These are phyloP conservation scores for Rostratula benghalensis DNA, from an alignment of 2,113 vertebrate genomes.

Conservation along the genomic window DNA sequence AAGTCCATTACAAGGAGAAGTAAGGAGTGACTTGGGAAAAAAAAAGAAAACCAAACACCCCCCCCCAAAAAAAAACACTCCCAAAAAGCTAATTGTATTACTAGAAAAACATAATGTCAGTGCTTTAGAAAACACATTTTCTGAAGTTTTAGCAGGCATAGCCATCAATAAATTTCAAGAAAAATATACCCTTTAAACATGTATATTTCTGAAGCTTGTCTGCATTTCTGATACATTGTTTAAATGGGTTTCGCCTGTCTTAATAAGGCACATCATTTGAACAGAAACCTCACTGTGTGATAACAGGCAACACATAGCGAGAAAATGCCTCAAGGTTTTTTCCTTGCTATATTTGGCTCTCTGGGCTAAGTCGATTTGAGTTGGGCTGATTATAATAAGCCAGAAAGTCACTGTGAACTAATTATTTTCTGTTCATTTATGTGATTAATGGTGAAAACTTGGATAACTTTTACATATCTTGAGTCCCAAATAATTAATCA, in stretches of 20 bases:
- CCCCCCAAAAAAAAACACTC: too few species aligned
- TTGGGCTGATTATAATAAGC: conserved; percentile 70
- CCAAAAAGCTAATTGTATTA: not conserved
- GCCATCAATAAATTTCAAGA: conserved; percentile 40
- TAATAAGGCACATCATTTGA: conserved; percentile 69
- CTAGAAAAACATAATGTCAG: conserved; percentile 1
- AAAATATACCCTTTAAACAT: conserved; percentile 29
- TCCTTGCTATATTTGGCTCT: conserved; percentile 66
- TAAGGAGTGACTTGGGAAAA: not conserved
- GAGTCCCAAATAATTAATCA: conserved; percentile 72
- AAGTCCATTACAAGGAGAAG: not conserved
- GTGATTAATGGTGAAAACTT: conserved; percentile 76
- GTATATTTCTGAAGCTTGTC: conserved; percentile 39
- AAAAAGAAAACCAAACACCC: not conserved
- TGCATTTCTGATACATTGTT: conserved; percentile 56
- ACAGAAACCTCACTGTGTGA: conserved; percentile 58
- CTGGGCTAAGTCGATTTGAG: conserved; percentile 69
- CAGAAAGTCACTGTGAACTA: conserved; percentile 69
- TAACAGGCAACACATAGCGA: conserved; percentile 51
- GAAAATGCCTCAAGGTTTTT: conserved; percentile 63
- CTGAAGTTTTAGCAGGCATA: conserved; percentile 37
- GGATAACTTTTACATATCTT: conserved; percentile 67
- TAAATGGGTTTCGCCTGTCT: conserved; percentile 58
- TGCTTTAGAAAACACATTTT: conserved; percentile 36
- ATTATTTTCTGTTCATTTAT: conserved; percentile 77